These are phyloP conservation scores for Unio pictorum DNA, from an alignment of 2,888 invertebrate species.

Conservation along the genomic window DNA sequence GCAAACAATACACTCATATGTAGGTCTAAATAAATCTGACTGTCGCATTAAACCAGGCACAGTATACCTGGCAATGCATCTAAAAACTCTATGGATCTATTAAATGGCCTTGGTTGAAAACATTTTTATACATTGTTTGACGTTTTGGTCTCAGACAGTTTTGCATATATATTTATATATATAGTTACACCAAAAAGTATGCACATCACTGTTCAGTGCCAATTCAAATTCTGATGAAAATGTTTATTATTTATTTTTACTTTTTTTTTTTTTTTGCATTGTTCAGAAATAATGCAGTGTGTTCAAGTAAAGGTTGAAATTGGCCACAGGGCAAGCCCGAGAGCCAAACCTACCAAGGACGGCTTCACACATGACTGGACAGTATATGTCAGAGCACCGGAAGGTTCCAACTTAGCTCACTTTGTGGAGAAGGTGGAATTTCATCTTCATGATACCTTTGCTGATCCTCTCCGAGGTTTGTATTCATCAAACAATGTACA, in stretches of 20 bases:
- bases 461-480: slow-evolving; percentile 89
- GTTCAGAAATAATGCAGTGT: slow-evolving; percentile 4
- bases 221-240: too few relatives aligned
- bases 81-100: too few relatives aligned
- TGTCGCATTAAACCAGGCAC: too few relatives aligned
- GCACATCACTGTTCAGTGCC: too few relatives aligned
- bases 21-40: too few relatives aligned
- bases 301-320: slow-evolving; percentile 90
- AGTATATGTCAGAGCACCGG: slow-evolving; percentile 91
- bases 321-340: slow-evolving; percentile 89
- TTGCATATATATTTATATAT: too few relatives aligned
- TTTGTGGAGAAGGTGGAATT: slow-evolving; percentile 94
- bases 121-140: too few relatives aligned
- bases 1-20: too few relatives aligned
- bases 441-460: slow-evolving; percentile 91
- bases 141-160: too few relatives aligned
- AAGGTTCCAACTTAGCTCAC: slow-evolving; percentile 88
- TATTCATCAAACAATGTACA: neutral
- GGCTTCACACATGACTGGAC: slow-evolving; percentile 99
- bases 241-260: slow-evolving; percentile 12
- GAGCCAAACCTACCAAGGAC: slow-evolving; percentile 86
- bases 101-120: too few relatives aligned
- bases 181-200: too few relatives aligned
- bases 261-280: slow-evolving; percentile 52
- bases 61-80: too few relatives aligned